Base-by-base conservation (phyloP, 1,140 invertebrate species). In the Papilio polytes region DNA sequence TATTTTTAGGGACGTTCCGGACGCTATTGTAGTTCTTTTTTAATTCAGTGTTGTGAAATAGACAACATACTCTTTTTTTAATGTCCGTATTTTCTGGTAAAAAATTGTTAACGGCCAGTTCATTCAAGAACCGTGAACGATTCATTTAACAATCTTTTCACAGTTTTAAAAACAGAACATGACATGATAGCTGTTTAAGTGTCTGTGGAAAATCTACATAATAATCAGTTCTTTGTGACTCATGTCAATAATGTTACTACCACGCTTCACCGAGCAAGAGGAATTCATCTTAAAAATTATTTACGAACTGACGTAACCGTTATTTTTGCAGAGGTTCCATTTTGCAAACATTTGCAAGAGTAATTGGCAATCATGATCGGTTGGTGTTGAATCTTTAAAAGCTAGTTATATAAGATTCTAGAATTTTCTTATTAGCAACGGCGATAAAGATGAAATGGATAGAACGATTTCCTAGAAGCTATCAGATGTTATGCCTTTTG, bases 161-260 rank as follows among this genome's bases (percentile, higher is more conserved):
- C 31, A 73, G 44, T 48, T 76, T 80, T 80, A 51, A 81, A 79
- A 85, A 80, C 74, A 81, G 80, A 78, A 81, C 74, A 74, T 10
- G 18, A 46, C 72, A 48, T 13, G 74, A 48, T 56, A 20, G 63
- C 10, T 70, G 63, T 44, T 77, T n/a, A 48, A 41, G 56, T 87
- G 78, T 81, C 84, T 48, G 83, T 85, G 84, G 74, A 80, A 81
- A 88, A 89, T 90, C 84, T 89, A 84, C 85, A 88, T 89, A 88
- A 83, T 86, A 87, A 90, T 87, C 73, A 80, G 74, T 82, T 78
- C 13, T 36, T 51, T 41, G 63, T 84, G 85, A 85, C 46, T 87
- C 81, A 86, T 76, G 31, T 41, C 77, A 78, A 66, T 78, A 78
- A 59, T 63, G 48, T 77, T 74, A 56, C 72, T 63, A 80, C 74